These are phyloP conservation scores for Mythimna loreyi DNA, from an alignment of 2,888 invertebrate genomes.

Conservation along the genomic window DNA sequence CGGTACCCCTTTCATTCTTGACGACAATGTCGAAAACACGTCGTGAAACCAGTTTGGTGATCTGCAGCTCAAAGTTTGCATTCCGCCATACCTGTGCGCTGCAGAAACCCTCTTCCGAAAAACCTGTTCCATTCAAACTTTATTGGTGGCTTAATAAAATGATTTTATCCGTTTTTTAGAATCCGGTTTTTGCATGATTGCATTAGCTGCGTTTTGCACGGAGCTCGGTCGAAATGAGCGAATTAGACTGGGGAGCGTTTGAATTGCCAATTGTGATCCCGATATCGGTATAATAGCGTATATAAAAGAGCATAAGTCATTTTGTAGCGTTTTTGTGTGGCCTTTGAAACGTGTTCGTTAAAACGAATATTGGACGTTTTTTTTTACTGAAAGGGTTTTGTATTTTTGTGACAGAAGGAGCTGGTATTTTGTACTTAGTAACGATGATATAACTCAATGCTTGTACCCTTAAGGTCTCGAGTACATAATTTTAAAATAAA, in stretches of 20 bases:
- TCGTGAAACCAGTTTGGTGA: slow-evolving; percentile 75
- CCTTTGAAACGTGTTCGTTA: slow-evolving; percentile 46
- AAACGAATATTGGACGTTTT: slow-evolving; percentile 27
- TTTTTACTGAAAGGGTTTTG: slow-evolving; percentile 10
- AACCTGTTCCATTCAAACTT: slow-evolving; percentile 70
- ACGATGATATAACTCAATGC: neutral
- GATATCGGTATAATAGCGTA: slow-evolving; percentile 57
- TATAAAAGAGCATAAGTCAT: slow-evolving; percentile 45
- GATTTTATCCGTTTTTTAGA: slow-evolving; percentile 56
- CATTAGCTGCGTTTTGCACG: slow-evolving; percentile 68
- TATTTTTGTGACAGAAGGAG: slow-evolving; percentile 16
- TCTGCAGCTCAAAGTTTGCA: slow-evolving; percentile 83
- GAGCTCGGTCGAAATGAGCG: slow-evolving; percentile 69
- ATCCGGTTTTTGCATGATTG: slow-evolving; percentile 66
- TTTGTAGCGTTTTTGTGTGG: slow-evolving; percentile 48
- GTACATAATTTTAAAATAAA: neutral
- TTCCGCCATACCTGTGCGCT: slow-evolving; percentile 81
- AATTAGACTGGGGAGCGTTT: slow-evolving; percentile 63
- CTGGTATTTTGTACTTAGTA: neutral
- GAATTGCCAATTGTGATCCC: slow-evolving; percentile 66
- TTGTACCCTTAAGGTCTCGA: no score
- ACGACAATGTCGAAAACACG: slow-evolving; percentile 65
- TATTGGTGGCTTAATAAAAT: slow-evolving; percentile 55
- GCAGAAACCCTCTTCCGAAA: slow-evolving; percentile 75
- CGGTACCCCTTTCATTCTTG: slow-evolving; percentile 61